A percentile compares a stretch with the other conserved stretches of the same genome.
Conservation (phyloP, 2,888 invertebrate genomes). For the Amorpha juglandis region DNA sequence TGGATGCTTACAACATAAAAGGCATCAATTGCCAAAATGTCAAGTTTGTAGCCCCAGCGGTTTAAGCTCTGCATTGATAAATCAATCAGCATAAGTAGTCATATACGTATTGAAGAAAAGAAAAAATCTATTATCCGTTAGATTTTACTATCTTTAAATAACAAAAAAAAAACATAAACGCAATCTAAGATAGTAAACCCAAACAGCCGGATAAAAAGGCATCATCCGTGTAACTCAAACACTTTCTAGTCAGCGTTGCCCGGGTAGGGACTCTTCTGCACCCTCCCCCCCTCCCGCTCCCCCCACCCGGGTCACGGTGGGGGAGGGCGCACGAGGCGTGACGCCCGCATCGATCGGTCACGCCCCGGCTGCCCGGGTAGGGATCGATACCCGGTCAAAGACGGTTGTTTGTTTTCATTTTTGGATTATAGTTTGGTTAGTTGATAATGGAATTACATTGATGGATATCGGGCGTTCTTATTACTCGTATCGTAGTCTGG, state of each 20-base stretch:
- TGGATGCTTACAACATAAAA: too few species aligned
- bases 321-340: slow-evolving; percentile 58
- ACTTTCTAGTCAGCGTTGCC: slow-evolving; percentile 13
- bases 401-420: slow-evolving; percentile 33
- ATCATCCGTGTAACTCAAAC: slow-evolving; percentile 16
- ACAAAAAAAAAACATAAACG: too few species aligned
- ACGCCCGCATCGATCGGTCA: slow-evolving; percentile 70
- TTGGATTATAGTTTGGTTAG: neutral
- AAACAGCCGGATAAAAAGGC: slow-evolving; percentile 8
- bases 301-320: slow-evolving; percentile 14
- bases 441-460: too few species aligned
- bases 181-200: neutral
- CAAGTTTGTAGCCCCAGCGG: too few species aligned
- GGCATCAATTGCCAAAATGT: too few species aligned
- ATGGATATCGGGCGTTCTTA: too few species aligned
- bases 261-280: neutral
- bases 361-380: slow-evolving; percentile 46
- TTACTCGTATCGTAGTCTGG: too few species aligned
- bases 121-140: too few species aligned
- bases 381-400: slow-evolving; percentile 40
- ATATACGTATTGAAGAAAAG: too few species aligned
- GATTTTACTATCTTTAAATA: too few species aligned
- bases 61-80: too few species aligned
- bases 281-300: neutral
- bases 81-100: too few species aligned